Percentiles rank a stretch among this genome's conserved stretches.
Conservation (phyloP, 2,888 invertebrate genomes). For the Sphinx pinastri region DNA sequence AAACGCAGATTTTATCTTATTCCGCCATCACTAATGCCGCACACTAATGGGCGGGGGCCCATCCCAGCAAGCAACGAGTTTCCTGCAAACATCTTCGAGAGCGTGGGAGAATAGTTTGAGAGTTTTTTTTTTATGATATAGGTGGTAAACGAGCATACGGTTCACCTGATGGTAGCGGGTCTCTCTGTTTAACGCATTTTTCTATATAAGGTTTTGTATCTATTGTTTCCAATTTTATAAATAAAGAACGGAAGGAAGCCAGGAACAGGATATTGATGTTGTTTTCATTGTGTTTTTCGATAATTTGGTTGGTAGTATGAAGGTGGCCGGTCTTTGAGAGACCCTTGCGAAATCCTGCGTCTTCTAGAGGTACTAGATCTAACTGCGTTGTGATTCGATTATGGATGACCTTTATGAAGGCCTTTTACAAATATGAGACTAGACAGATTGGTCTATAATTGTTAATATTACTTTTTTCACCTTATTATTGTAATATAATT, state of each 20-base stretch:
- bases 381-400: background rate
- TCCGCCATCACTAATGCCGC: background rate
- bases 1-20: background rate
- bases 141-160: too few relatives aligned
- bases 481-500: background rate
- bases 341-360: background rate
- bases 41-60: too few relatives aligned
- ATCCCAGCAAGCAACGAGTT: background rate
- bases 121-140: too few relatives aligned
- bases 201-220: background rate
- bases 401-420: background rate
- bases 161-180: too few relatives aligned
- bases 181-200: background rate
- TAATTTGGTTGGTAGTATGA: background rate
- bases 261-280: background rate
- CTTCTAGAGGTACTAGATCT: background rate
- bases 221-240: background rate
- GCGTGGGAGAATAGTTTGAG: background rate
- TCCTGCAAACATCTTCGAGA: background rate
- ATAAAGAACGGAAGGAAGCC: background rate
- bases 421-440: background rate
- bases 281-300: background rate
- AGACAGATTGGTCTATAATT: background rate
- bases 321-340: background rate
- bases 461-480: background rate